Evolutionary conservation across 2,888 invertebrate species (phyloP).

Genomic region (Aethes cnicana): DNA sequence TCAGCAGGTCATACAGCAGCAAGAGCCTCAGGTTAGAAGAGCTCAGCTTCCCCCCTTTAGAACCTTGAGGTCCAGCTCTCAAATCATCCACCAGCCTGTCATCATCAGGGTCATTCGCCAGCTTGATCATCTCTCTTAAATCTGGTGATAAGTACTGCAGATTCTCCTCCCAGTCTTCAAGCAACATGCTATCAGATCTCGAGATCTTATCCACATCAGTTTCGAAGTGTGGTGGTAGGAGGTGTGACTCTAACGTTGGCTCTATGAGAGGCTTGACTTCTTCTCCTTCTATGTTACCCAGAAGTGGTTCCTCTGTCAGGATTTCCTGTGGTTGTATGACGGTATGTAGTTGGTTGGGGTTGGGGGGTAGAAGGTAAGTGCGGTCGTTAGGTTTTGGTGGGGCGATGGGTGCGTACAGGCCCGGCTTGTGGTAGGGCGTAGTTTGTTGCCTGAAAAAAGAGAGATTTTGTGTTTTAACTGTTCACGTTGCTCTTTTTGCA

Average conservation of each 20-base stretch:
- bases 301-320: slow-evolving; percentile 55
- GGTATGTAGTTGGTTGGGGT: slow-evolving; percentile 61
- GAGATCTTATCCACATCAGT: slow-evolving; percentile 50
- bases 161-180: slow-evolving; percentile 65
- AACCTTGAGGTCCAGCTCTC: slow-evolving; percentile 56
- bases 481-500: not conserved
- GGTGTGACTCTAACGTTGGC: slow-evolving; percentile 52
- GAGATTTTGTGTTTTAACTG: not conserved
- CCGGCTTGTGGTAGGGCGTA: slow-evolving; percentile 75
- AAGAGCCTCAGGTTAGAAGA: slow-evolving; percentile 83
- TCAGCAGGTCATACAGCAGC: slow-evolving; percentile 84
- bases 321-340: slow-evolving; percentile 61
- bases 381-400: slow-evolving; percentile 69
- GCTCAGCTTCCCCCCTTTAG: slow-evolving; percentile 80
- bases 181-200: slow-evolving; percentile 55
- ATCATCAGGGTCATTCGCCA: slow-evolving; percentile 64
- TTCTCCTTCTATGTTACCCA: slow-evolving; percentile 60
- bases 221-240: slow-evolving; percentile 62
- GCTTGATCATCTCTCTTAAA: slow-evolving; percentile 67
- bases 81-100: slow-evolving; percentile 62
- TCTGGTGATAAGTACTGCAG: slow-evolving; percentile 70
- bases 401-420: slow-evolving; percentile 76
- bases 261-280: slow-evolving; percentile 67
- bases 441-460: slow-evolving; percentile 63
- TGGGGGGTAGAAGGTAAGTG: slow-evolving; percentile 62